Percentiles rank a stretch among this genome's conserved stretches.
Conservation (phyloP, 2,113 vertebrate species). For the Shinisaurus crocodilurus region DNA sequence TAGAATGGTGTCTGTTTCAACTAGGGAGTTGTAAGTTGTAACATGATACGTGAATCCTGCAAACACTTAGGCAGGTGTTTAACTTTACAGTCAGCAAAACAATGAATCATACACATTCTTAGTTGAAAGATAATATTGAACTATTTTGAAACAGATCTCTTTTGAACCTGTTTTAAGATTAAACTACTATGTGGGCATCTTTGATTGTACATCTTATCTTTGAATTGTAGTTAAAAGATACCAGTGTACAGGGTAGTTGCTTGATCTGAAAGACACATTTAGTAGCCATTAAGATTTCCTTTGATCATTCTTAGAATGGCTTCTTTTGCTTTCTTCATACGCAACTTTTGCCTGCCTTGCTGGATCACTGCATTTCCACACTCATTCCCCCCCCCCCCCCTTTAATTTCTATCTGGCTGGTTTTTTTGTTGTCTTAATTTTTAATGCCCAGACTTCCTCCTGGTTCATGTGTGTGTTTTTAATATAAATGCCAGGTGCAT, state of each 20-base stretch:
- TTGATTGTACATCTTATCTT: no score
- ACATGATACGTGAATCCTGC: background rate
- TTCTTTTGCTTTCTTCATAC: conserved; percentile 67
- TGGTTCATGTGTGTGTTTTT: no score
- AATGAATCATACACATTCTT: conserved; percentile 5
- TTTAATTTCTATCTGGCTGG: conserved; percentile 37
- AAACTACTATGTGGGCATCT: background rate
- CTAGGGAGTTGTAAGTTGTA: background rate
- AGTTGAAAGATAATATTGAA: background rate
- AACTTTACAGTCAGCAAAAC: background rate
- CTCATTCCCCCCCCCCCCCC: conserved; percentile 24
- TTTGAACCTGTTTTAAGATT: conserved; percentile 6
- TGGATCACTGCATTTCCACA: conserved; percentile 43
- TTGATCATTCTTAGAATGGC: conserved; percentile 53
- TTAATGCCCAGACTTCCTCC: background rate
- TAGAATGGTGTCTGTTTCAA: background rate
- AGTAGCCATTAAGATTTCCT: conserved; percentile 51
- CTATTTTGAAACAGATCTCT: background rate
- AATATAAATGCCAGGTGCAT: background rate
- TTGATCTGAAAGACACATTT: conserved; percentile 34
- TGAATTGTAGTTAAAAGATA: conserved; percentile 9
- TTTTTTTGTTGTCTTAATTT: background rate
- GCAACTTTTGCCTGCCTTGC: conserved; percentile 48
- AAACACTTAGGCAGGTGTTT: background rate
- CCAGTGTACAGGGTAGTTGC: background rate